Evolutionary conservation across 2,797 vertebrate species (phyloP).

Genomic region (Pangasius larnaudii): DNA sequence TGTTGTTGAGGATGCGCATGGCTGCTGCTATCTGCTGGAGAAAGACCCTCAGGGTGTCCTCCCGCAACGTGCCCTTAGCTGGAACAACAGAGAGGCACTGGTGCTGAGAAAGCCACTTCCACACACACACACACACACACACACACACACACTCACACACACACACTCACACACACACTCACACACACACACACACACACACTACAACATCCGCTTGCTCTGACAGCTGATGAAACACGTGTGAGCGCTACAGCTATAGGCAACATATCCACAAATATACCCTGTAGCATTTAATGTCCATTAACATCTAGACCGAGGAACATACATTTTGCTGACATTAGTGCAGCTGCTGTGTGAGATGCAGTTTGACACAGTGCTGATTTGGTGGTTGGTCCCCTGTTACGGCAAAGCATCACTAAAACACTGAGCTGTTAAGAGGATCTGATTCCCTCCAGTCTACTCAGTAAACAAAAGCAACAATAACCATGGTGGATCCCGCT

Average conservation of each 20-base stretch:
- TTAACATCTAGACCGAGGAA: neutral
- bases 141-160: neutral
- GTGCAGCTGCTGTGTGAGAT: neutral
- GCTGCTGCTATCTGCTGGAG: constrained; percentile 96
- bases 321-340: neutral
- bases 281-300: neutral
- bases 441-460: constrained; percentile 51
- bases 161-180: neutral
- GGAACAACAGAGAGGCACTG: constrained; percentile 9
- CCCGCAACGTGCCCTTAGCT: constrained; percentile 94
- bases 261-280: neutral
- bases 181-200: neutral
- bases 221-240: neutral
- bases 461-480: constrained; percentile 52
- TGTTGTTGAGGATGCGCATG: constrained; percentile 92
- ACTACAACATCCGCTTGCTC: neutral
- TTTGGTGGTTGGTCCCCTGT: constrained; percentile 40
- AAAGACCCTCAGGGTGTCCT: constrained; percentile 93
- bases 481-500: constrained; percentile 53
- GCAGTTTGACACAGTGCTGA: constrained; percentile 19
- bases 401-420: constrained; percentile 60
- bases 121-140: neutral
- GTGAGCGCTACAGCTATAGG: neutral
- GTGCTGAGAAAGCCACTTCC: constrained; percentile 11
- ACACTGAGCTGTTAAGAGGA: constrained; percentile 63